A percentile compares a stretch with the other conserved stretches of the same genome.
phyloP scores from a whole-genome alignment of 2,113 vertebrate species.

The Leucopsar rothschildi region DNA sequence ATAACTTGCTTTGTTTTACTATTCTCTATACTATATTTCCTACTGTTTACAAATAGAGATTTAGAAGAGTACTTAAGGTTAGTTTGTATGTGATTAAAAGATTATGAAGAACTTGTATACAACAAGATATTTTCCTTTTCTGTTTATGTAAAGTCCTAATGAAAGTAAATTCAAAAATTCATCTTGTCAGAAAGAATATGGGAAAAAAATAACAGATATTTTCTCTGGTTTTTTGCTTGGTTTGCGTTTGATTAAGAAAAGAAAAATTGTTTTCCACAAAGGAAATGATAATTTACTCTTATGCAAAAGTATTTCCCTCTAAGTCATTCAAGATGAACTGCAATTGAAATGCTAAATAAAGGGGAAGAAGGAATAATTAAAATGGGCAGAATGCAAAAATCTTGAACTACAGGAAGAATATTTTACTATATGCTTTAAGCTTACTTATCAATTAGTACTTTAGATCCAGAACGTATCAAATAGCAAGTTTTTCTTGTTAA shows the following conservation, averaged over 20 bases:
- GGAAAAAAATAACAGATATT: not conserved
- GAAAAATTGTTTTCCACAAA: not conserved
- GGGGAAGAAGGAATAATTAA: not conserved
- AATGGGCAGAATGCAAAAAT: not conserved
- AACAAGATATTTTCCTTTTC: not conserved
- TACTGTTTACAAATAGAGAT: not conserved
- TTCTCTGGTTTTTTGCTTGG: not conserved
- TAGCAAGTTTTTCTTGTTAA: not conserved
- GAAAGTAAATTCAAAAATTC: not conserved
- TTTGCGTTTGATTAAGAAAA: not conserved
- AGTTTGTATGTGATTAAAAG: not conserved
- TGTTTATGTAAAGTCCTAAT: not conserved
- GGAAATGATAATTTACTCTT: not conserved
- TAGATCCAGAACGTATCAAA: not conserved
- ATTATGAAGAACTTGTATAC: not conserved
- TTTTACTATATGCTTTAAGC: not conserved
- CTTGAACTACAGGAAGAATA: not conserved
- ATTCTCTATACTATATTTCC: not conserved
- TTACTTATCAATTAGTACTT: not conserved
- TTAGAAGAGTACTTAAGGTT: not conserved
- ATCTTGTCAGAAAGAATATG: not conserved
- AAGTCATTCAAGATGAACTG: not conserved
- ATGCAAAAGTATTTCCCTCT: not conserved
- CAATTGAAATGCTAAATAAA: not conserved
- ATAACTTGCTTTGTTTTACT: not conserved